A percentile compares a stretch with the other conserved stretches of the same genome.
These are phyloP conservation scores for Borostomias antarcticus DNA, from an alignment of 2,797 vertebrate genomes.

Conservation along the genomic window DNA sequence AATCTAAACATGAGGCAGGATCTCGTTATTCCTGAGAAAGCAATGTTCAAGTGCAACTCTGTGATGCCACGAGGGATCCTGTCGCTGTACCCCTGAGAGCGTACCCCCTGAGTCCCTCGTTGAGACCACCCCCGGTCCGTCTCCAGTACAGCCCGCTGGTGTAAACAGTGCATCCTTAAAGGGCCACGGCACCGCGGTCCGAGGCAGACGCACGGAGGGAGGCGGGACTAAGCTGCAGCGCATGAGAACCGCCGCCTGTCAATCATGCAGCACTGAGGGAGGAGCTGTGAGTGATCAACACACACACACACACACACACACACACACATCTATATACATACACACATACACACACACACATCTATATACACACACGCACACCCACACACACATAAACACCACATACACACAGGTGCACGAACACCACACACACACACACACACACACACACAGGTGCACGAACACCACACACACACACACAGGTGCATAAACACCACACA, in stretches of 20 bases:
- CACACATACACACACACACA: slow-evolving; percentile 29
- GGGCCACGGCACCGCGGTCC: slow-evolving; percentile 31
- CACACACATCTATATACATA: slow-evolving; percentile 10
- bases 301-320: slow-evolving; percentile 3
- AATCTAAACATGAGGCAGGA: no score
- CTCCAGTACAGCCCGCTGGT: slow-evolving; percentile 53
- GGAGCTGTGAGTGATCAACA: slow-evolving; percentile 44
- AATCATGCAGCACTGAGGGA: slow-evolving; percentile 44
- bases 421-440: slow-evolving; percentile 8
- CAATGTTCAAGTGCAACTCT: slow-evolving; percentile 37
- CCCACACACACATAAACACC: slow-evolving; percentile 9
- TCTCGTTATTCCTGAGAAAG: slow-evolving; percentile 54
- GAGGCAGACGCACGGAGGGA: slow-evolving; percentile 40
- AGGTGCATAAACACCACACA: no score
- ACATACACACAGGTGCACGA: slow-evolving; percentile 29
- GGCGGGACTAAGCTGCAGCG: slow-evolving; percentile 41
- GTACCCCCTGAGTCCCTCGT: slow-evolving; percentile 52
- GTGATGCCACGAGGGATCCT: slow-evolving; percentile 49
- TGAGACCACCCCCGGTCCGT: slow-evolving; percentile 43
- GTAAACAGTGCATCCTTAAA: slow-evolving; percentile 53
- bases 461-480: slow-evolving; percentile 16
- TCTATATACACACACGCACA: slow-evolving; percentile 23
- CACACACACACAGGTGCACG: no score
- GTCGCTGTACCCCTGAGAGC: slow-evolving; percentile 39
- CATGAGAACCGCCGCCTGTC: slow-evolving; percentile 59